A percentile compares a stretch with the other conserved stretches of the same genome.
Evolutionary conservation across 2,888 invertebrate species (phyloP).

Genomic region (Odontocerum albicorne): DNA sequence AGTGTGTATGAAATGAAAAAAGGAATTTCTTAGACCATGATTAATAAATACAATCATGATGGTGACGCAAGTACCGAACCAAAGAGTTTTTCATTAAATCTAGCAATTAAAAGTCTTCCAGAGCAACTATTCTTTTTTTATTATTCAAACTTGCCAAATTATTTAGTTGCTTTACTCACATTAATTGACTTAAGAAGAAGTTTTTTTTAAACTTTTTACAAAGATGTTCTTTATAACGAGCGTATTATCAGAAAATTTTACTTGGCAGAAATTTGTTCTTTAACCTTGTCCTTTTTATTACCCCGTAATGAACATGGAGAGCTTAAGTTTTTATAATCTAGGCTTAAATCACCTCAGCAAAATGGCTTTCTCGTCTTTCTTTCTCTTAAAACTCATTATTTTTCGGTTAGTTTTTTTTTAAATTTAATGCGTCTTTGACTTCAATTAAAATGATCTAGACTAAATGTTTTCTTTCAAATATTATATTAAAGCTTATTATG

Average conservation of each 20-base stretch:
- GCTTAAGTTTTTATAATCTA: no score
- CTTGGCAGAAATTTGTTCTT: no score
- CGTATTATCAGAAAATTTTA: neutral
- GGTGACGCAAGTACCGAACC: neutral
- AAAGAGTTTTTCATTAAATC: neutral
- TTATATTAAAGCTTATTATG: no score
- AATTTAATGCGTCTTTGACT: no score
- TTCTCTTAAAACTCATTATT: no score
- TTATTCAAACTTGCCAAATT: neutral
- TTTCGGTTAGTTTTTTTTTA: no score
- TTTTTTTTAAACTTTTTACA: neutral
- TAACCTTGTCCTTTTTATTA: no score
- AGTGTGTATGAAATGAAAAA: neutral
- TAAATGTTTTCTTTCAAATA: no score
- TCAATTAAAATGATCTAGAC: no score
- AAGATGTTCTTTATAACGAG: neutral
- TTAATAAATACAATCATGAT: neutral
- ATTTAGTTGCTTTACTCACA: neutral
- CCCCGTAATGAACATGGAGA: no score
- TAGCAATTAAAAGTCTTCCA: neutral
- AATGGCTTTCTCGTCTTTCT: no score
- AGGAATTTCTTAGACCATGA: neutral
- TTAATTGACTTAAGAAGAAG: neutral
- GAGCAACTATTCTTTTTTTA: neutral
- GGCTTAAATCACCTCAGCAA: no score